These are phyloP conservation scores for Thamnaconus septentrionalis DNA, from an alignment of 2,113 vertebrate species.

Conservation along the genomic window DNA sequence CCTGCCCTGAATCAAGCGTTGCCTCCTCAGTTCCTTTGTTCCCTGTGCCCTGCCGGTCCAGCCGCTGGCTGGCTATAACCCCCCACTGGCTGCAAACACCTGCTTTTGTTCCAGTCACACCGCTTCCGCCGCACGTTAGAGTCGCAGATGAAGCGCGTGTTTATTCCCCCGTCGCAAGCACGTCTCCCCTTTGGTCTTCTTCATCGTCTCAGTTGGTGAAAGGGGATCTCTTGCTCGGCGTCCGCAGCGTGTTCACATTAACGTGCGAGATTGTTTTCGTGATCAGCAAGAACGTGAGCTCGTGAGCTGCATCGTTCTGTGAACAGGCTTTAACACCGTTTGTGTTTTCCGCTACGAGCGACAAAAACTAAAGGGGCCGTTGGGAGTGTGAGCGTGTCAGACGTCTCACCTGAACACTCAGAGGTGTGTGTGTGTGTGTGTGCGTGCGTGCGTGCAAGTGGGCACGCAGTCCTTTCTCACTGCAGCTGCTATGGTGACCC, in stretches of 20 bases:
- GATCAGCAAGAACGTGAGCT: too few relatives aligned
- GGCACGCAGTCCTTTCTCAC: background rate
- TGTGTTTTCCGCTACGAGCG: background rate
- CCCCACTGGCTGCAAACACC: conserved; percentile 24
- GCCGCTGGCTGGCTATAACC: conserved; percentile 20
- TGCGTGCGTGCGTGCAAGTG: background rate
- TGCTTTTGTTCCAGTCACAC: conserved; percentile 19
- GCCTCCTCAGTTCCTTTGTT: conserved; percentile 63
- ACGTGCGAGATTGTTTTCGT: background rate
- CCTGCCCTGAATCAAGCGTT: conserved; percentile 40
- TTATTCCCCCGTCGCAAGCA: background rate
- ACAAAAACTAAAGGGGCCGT: background rate
- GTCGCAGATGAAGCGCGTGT: conserved; percentile 9
- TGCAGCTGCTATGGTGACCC: conserved; percentile 50
- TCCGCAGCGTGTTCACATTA: background rate
- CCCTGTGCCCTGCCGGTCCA: conserved; percentile 25
- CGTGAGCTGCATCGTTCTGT: too few relatives aligned
- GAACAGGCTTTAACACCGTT: too few relatives aligned
- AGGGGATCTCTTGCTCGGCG: too few relatives aligned
- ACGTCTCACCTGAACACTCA: conserved; percentile 7
- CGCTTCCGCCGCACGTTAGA: conserved; percentile 12
- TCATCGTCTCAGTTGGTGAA: too few relatives aligned
- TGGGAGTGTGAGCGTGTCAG: background rate
- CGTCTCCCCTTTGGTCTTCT: too few relatives aligned
- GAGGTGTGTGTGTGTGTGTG: background rate